phyloP scores from a whole-genome alignment of 1,140 invertebrate species.

The Rhagoletis zephyria region DNA sequence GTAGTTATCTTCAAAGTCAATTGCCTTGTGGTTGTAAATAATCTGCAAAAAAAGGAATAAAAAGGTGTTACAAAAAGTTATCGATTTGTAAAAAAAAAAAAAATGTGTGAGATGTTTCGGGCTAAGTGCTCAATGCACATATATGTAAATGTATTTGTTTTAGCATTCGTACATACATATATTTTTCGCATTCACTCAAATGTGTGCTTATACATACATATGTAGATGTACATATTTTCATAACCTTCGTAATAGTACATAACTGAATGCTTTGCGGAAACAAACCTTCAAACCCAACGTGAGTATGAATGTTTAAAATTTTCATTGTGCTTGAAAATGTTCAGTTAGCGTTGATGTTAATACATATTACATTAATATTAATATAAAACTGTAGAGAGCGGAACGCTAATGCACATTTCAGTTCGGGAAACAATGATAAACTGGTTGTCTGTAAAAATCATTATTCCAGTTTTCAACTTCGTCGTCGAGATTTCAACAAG shows the following conservation, averaged over 20 bases:
- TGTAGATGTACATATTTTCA: neutral
- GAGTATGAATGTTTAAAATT: neutral
- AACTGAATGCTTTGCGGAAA: neutral
- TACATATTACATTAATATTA: neutral
- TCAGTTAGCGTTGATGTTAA: neutral
- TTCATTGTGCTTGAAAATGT: neutral
- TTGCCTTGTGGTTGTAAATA: conserved; percentile 40
- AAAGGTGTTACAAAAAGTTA: neutral
- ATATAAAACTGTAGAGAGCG: neutral
- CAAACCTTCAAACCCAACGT: neutral
- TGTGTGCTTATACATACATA: neutral
- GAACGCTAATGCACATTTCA: neutral
- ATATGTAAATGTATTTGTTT: neutral
- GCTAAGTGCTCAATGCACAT: neutral
- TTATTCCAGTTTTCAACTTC: neutral
- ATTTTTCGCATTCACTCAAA: no score
- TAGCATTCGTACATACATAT: neutral
- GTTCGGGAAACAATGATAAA: neutral
- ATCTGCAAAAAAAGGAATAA: conserved; percentile 22
- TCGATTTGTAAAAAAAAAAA: neutral
- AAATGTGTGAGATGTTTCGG: neutral
- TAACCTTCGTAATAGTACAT: no score
- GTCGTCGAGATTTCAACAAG: neutral
- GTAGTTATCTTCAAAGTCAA: conserved; percentile 53
- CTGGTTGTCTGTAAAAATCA: conserved; percentile 5